Evolutionary conservation across 2,888 invertebrate species (phyloP).

Genomic region (Myathropa florea): DNA sequence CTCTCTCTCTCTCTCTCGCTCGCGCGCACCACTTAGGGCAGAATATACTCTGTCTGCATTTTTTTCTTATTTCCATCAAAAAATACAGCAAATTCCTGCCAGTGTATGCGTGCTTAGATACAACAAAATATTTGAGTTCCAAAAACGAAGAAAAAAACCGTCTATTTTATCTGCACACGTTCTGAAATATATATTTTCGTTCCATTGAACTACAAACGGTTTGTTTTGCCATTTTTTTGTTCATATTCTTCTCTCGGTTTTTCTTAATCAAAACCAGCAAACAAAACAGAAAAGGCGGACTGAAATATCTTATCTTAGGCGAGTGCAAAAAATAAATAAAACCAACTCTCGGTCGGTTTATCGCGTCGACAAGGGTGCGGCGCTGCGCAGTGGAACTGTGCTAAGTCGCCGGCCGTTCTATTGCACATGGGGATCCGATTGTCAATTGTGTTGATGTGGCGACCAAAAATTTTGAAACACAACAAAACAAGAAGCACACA

Average conservation of each 20-base stretch:
- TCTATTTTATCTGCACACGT: conserved; percentile 35
- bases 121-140: neutral
- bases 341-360: conserved; percentile 3
- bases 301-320: conserved; percentile 39
- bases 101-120: conserved; percentile 48
- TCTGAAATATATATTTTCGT: conserved; percentile 21
- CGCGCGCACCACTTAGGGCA: neutral
- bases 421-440: conserved; percentile 24
- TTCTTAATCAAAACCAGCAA: neutral
- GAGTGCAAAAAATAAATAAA: conserved; percentile 41
- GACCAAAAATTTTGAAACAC: conserved; percentile 2
- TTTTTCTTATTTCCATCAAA: conserved; percentile 7
- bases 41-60: neutral
- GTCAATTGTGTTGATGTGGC: conserved; percentile 7
- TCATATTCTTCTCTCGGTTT: neutral
- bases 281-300: too few relatives aligned
- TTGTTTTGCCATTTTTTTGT: conserved; percentile 19
- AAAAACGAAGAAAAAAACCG: conserved; percentile 4
- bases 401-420: neutral
- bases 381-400: neutral
- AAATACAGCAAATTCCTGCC: neutral
- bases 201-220: conserved; percentile 42
- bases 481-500: neutral
- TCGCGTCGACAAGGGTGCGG: neutral
- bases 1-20: conserved; percentile 2